Base-by-base conservation (phyloP, 2,113 vertebrate genomes). In the Seriola rivoliana region DNA sequence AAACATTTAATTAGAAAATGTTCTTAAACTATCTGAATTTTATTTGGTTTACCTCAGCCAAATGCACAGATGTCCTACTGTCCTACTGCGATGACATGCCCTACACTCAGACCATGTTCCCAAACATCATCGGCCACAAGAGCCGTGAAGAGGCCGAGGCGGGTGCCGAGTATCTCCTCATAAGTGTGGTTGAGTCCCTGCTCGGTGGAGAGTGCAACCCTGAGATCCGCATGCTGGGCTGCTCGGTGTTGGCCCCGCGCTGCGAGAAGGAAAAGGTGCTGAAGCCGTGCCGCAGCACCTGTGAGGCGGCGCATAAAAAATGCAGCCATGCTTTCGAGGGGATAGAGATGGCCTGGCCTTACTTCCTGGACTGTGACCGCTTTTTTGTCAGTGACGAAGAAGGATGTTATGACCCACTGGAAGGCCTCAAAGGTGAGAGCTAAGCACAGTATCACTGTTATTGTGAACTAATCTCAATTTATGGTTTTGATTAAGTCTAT, bases 311-410 rank as follows among this genome's bases (percentile, higher is more conserved):
- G 59, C 95, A 65, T 0, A 95, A 90, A 23, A 94, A 73, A 57
- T 99, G 98, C 86, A 88, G 88, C 40, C 94, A 94, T 0, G 95
- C 96, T 5, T 98, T 99, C 3, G 96, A 97, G 1, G 91, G 81
- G 1, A 99, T 99, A 60, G 92, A 96, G 67, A 99, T 99, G 98
- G 97, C 97, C 14, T 99, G 98, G 98, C 98, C 98, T 36, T 99
- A 99, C 91, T 99, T 98, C 88, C 92, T 99, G 52, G 96, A 99
- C 93, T 99, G 98, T 0, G 93, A 96, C 50, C 96, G 92, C 34
- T 98, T 98, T 88, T 99, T 98, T 0, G 94, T 92, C 0, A 85
- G 91, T 0, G 95, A 96, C 0, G 90, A 96, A 0, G 97, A 99
- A 63, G 97, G 95, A 8, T 99, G 98, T 86, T 97, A 96, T 2